Conservation (phyloP, 2,797 vertebrate species). For the Pantherophis alleghaniensis region DNA sequence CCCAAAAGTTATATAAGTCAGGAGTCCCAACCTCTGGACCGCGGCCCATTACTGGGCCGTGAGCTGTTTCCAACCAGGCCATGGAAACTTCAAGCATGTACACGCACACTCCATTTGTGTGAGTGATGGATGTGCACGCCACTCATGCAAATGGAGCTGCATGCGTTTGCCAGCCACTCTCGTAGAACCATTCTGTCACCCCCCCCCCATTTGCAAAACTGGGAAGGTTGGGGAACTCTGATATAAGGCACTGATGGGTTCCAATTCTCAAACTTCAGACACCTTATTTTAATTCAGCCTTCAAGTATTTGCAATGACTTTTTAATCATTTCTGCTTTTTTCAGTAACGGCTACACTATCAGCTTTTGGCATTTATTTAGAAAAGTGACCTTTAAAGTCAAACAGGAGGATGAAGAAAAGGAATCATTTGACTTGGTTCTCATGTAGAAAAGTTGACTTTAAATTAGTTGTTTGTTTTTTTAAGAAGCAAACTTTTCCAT, state of each 20-base stretch:
- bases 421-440: not conserved
- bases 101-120: no score
- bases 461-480: not conserved
- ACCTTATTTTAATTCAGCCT: not conserved
- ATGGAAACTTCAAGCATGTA: no score
- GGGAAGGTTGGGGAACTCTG: no score
- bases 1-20: not conserved
- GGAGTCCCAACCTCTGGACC: no score
- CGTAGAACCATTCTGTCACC: no score
- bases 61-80: no score
- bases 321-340: not conserved
- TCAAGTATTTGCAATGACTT: not conserved
- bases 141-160: no score
- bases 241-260: not conserved
- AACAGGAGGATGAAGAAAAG: not conserved
- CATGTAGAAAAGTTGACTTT: not conserved
- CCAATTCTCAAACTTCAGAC: not conserved
- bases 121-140: no score
- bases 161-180: no score
- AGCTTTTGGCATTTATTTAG: not conserved
- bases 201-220: no score
- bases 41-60: no score
- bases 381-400: not conserved
- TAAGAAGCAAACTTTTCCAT: no score
- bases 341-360: not conserved